Percentiles rank a stretch among this genome's conserved stretches.
Evolutionary conservation across 2,888 invertebrate genomes (phyloP).

Genomic region (Tuberolachnus salignus): DNA sequence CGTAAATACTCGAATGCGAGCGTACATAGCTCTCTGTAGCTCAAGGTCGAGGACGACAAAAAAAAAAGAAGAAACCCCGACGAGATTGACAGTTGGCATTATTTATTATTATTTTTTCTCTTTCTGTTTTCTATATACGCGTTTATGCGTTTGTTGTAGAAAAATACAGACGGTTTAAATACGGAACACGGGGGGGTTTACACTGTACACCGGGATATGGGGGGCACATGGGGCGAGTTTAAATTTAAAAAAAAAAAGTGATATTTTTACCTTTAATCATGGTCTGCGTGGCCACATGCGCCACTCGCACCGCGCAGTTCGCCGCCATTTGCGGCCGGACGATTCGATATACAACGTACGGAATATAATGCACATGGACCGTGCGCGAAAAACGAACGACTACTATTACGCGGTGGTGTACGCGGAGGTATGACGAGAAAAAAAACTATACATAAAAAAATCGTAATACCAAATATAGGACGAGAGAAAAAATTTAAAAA

Average conservation of each 20-base stretch:
- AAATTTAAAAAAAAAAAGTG: not conserved
- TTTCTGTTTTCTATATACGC: not conserved
- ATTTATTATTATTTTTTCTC: not conserved
- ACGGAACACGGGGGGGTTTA: not conserved
- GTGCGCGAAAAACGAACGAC: not conserved
- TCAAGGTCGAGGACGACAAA: conserved; percentile 10
- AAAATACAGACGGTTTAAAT: not conserved
- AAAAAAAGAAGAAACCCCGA: not conserved
- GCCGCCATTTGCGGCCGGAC: conserved; percentile 5
- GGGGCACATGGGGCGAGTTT: not conserved
- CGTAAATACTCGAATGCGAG: conserved; percentile 7
- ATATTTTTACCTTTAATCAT: conserved; percentile 46
- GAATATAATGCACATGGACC: not conserved
- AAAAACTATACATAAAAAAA: not conserved
- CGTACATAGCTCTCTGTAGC: not conserved
- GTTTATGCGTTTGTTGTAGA: not conserved
- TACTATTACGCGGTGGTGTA: not conserved
- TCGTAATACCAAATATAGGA: too few species aligned
- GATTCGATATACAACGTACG: not conserved
- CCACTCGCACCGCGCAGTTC: conserved; percentile 6
- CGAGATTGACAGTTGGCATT: conserved; percentile 42
- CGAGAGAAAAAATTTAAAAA: not conserved
- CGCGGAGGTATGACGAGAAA: not conserved
- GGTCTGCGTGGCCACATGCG: conserved; percentile 51
- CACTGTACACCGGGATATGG: too few species aligned